phyloP scores from a whole-genome alignment of 1,140 invertebrate genomes.

The Bombyx mandarina region DNA sequence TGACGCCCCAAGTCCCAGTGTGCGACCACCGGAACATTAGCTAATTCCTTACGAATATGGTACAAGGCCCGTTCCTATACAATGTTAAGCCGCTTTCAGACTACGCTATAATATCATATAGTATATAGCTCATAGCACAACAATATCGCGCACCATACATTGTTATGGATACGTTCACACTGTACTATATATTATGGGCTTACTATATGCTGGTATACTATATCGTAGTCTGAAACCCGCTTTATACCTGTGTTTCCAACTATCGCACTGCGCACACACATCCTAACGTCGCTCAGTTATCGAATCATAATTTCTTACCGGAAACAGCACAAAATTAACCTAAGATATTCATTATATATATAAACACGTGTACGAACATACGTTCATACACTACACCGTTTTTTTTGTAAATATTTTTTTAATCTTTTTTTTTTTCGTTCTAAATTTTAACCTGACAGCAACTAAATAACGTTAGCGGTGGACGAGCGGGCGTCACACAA shows the following conservation, averaged over 20 bases:
- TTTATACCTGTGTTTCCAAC: not conserved
- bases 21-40: not conserved
- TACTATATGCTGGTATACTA: too few relatives aligned
- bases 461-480: too few relatives aligned
- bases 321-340: slow-evolving; percentile 54
- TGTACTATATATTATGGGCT: too few relatives aligned
- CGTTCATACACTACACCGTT: slow-evolving; percentile 58
- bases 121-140: too few relatives aligned
- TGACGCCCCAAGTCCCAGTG: not conserved
- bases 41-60: slow-evolving; percentile 10
- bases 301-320: slow-evolving; percentile 25
- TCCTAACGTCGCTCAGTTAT: slow-evolving; percentile 9
- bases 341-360: slow-evolving; percentile 68
- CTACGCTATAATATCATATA: too few relatives aligned
- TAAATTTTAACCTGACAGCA: too few relatives aligned
- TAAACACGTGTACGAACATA: slow-evolving; percentile 66
- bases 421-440: not conserved
- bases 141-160: too few relatives aligned
- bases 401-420: slow-evolving; percentile 63
- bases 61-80: slow-evolving; percentile 13
- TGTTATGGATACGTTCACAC: too few relatives aligned
- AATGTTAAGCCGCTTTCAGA: not conserved
- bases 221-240: not conserved
- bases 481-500: too few relatives aligned
- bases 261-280: slow-evolving; percentile 4